phyloP scores from a whole-genome alignment of 2,888 invertebrate genomes.

The Drosophila kanekoi region DNA sequence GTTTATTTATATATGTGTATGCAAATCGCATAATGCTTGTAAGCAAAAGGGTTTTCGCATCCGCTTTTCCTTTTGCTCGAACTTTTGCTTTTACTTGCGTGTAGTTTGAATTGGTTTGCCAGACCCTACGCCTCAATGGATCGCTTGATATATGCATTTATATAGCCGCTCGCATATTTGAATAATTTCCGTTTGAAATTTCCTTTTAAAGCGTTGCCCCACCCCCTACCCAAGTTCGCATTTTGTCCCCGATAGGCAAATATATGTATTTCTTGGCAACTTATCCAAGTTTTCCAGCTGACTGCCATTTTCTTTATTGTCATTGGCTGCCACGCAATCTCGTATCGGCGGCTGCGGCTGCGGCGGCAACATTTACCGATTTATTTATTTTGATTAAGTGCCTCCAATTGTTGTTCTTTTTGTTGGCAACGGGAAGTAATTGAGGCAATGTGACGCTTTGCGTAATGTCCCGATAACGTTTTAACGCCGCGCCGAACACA shows the following conservation, averaged over 20 bases:
- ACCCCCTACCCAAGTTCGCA: neutral
- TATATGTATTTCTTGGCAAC: slow-evolving; percentile 45
- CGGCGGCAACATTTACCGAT: slow-evolving; percentile 48
- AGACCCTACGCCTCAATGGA: neutral
- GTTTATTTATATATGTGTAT: slow-evolving; percentile 76
- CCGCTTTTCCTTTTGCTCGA: slow-evolving; percentile 16
- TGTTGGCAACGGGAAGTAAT: slow-evolving; percentile 43
- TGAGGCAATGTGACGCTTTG: slow-evolving; percentile 46
- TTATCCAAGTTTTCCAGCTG: slow-evolving; percentile 71
- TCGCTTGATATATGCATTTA: slow-evolving; percentile 11
- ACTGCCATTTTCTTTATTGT: slow-evolving; percentile 58
- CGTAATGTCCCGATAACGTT: slow-evolving; percentile 42
- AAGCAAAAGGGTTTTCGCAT: slow-evolving; percentile 45
- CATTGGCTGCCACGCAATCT: slow-evolving; percentile 33
- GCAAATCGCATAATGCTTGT: slow-evolving; percentile 63
- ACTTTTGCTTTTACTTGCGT: slow-evolving; percentile 17
- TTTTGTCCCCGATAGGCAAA: slow-evolving; percentile 7
- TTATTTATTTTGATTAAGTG: slow-evolving; percentile 63
- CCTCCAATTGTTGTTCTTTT: slow-evolving; percentile 34
- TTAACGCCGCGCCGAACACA: slow-evolving; percentile 23
- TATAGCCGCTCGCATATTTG: slow-evolving; percentile 17
- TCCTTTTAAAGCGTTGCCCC: slow-evolving; percentile 47
- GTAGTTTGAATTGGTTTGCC: slow-evolving; percentile 50
- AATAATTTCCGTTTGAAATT: slow-evolving; percentile 65
- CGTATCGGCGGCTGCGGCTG: slow-evolving; percentile 7